These are phyloP conservation scores for Amitus sp. DNA, from an alignment of 2,888 invertebrate species.

Conservation along the genomic window DNA sequence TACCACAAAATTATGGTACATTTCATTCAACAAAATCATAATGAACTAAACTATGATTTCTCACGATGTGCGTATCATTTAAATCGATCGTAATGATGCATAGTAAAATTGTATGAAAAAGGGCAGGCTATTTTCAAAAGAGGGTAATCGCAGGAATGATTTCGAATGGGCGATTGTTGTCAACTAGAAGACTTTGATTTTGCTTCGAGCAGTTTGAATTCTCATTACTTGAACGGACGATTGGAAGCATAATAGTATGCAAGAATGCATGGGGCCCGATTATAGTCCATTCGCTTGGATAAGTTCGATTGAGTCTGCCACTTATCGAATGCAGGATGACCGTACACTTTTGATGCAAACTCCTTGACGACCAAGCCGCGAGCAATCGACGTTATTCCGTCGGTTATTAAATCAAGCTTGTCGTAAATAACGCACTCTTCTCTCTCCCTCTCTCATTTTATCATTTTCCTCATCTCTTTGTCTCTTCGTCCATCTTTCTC, in stretches of 20 bases:
- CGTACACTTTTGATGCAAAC: constrained; percentile 35
- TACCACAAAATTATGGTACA: no score
- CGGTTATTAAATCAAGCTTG: constrained; percentile 52
- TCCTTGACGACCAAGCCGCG: constrained; percentile 36
- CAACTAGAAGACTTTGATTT: not conserved
- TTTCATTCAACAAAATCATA: no score
- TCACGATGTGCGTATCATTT: no score
- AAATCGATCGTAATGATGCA: no score
- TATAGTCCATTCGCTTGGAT: constrained; percentile 24
- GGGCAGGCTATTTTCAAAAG: no score
- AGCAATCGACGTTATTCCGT: constrained; percentile 31
- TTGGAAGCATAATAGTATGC: constrained; percentile 17
- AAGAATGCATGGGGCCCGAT: constrained; percentile 18
- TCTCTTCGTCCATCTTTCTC: constrained; percentile 24
- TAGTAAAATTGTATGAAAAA: no score
- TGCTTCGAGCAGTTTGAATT: not conserved
- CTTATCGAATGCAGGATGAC: constrained; percentile 15
- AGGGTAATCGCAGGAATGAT: no score
- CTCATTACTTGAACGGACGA: not conserved
- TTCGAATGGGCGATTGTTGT: not conserved
- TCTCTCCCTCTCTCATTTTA: constrained; percentile 35
- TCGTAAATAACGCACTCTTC: constrained; percentile 47
- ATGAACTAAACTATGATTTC: no score
- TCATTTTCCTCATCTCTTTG: constrained; percentile 29
- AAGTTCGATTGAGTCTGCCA: constrained; percentile 27